These are phyloP conservation scores for Menidia menidia DNA, from an alignment of 2,797 vertebrate species.

Conservation along the genomic window DNA sequence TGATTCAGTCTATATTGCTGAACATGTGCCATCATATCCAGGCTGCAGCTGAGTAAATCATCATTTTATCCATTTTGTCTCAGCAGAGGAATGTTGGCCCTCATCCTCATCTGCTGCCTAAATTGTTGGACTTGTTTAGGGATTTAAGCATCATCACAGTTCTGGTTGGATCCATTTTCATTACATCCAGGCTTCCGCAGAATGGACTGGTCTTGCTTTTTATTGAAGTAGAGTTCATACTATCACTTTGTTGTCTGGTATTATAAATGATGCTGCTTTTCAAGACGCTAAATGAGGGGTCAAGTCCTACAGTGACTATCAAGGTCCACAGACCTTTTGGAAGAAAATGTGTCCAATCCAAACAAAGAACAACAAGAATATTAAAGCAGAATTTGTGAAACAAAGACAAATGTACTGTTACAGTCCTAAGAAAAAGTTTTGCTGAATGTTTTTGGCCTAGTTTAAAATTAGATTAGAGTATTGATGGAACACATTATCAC, in stretches of 20 bases:
- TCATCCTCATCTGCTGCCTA: constrained; percentile 9
- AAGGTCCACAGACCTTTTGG: no score
- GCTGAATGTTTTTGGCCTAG: no score
- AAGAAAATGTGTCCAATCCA: no score
- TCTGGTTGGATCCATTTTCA: constrained; percentile 11
- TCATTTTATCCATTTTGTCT: constrained; percentile 27
- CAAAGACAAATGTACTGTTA: no score
- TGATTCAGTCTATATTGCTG: constrained; percentile 13
- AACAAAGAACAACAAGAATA: no score
- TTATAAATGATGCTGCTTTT: not conserved
- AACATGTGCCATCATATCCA: not conserved
- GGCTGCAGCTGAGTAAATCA: constrained; percentile 20
- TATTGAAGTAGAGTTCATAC: not conserved
- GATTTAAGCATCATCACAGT: constrained; percentile 20
- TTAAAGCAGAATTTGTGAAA: no score
- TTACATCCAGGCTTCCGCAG: constrained; percentile 18
- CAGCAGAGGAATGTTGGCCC: constrained; percentile 40
- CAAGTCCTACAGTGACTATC: not conserved
- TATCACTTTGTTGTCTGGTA: not conserved
- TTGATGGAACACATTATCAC: no score
- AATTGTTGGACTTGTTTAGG: constrained; percentile 23
- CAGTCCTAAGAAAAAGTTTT: no score
- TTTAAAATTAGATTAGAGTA: no score
- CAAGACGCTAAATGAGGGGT: not conserved
- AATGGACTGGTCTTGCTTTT: not conserved